Evolutionary conservation across 2,797 vertebrate species (phyloP), one percentile per base, ranked within the genome.

Genomic region (Spondyliosoma cantharus): DNA sequence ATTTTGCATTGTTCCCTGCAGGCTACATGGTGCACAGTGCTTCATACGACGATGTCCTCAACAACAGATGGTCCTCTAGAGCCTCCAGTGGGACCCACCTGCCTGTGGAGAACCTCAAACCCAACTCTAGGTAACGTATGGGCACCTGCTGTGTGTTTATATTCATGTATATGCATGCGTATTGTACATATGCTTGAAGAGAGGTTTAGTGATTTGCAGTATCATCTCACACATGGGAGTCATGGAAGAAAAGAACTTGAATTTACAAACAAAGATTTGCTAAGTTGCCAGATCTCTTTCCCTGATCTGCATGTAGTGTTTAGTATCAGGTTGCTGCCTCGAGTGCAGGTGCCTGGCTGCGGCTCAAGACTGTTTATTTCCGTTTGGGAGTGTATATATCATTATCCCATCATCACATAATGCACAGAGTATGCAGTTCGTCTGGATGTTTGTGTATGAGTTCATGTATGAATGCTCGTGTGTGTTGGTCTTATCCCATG

Each of bases 41-140:
- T 16, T 99, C 98, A 8, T 99, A 98, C 24, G 98, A 99, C 29
- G 98, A 99, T 67, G 95, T 98, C 76, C 94, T 99, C 73, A 97
- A 96, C 89, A 98, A 99, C 81, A 96, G 97, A 78, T 99, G 98
- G 98, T 97, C 97, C 57, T 92, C 96, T 4, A 95, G 91, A 58
- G 60, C 93, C 29, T 94, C 97, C 14, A 95, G 89, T 1, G 95
- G 95, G 70, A 97, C 96, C 25, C 97, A 98, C 79, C 91, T 98
- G 84, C 92, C 98, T n/a, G 94, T 99, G 85, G 98, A 99, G 95
- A 99, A 99, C 80, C 95, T 99, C 91, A 99, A 99, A 81, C 98
- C 98, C 70, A 99, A 99, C 86, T 98, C 98, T 22, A 97, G 98
- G 98, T 99, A 90, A 87, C 56, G 54, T 17, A 45, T 57, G 19